phyloP scores from a whole-genome alignment of 2,888 invertebrate species.

The Perithous albicinctus region DNA sequence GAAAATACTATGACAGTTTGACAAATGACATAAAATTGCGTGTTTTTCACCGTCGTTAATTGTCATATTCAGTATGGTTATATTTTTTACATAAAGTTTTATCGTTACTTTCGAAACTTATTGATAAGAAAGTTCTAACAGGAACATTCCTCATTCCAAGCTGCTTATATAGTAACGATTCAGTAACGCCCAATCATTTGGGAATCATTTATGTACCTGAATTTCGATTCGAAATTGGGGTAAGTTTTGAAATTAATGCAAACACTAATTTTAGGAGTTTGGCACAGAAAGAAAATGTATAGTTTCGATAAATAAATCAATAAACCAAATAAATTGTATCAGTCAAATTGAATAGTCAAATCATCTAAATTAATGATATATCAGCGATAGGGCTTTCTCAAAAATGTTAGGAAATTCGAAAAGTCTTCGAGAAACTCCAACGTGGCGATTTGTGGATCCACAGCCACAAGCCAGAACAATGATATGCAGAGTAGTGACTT shows the following conservation, averaged over 20 bases:
- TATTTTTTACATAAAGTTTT: conserved; percentile 52
- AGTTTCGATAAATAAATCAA: background rate
- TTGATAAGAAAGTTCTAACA: background rate
- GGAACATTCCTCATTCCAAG: conserved; percentile 2
- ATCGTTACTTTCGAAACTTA: conserved; percentile 25
- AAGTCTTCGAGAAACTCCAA: conserved; percentile 66
- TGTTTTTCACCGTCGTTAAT: conserved; percentile 42
- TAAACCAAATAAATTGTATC: background rate
- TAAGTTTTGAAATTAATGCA: conserved; percentile 17
- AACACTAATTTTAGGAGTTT: background rate
- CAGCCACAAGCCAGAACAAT: conserved; percentile 64
- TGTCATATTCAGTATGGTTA: conserved; percentile 50
- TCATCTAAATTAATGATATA: background rate
- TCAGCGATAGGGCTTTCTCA: background rate
- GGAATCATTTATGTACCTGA: conserved; percentile 73
- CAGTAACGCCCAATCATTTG: conserved; percentile 63
- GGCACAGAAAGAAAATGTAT: background rate
- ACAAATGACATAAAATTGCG: conserved; percentile 61
- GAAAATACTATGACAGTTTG: conserved; percentile 49
- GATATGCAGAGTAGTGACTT: conserved; percentile 76
- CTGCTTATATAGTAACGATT: conserved; percentile 7
- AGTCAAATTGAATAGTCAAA: background rate
- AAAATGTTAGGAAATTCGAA: conserved; percentile 61
- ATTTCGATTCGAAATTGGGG: conserved; percentile 70
- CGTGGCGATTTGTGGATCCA: conserved; percentile 57